phyloP scores from a whole-genome alignment of 2,797 vertebrate species.

The Scolopax bukidnonensis region DNA sequence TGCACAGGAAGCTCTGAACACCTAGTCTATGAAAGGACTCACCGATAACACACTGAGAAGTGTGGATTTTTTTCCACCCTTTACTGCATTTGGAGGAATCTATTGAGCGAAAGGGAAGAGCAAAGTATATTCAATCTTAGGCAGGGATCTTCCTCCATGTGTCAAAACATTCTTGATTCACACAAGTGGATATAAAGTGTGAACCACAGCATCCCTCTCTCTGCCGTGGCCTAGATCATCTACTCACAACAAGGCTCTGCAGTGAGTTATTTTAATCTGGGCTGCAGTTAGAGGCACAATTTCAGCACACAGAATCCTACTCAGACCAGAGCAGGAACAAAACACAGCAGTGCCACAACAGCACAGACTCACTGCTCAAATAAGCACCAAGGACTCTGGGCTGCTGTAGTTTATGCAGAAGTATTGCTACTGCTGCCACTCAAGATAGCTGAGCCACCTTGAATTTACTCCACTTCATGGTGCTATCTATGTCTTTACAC shows the following conservation, averaged over 20 bases:
- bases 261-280: rapidly evolving
- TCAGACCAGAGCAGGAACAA: background rate
- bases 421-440: background rate
- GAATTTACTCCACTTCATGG: background rate
- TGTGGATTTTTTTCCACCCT: background rate
- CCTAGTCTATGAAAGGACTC: background rate
- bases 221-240: background rate
- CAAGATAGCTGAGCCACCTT: background rate
- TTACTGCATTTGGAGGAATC: background rate
- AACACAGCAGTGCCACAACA: background rate
- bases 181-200: background rate
- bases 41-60: background rate
- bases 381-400: background rate
- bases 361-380: background rate
- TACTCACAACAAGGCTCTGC: background rate
- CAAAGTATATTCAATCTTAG: background rate
- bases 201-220: background rate
- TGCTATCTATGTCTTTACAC: background rate
- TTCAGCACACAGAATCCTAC: background rate
- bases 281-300: background rate
- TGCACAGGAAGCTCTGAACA: background rate
- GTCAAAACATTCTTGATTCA: background rate
- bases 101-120: background rate
- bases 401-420: background rate
- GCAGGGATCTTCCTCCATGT: background rate